phyloP scores from a whole-genome alignment of 2,797 vertebrate species.

The Kryptolebias ocellatus region DNA sequence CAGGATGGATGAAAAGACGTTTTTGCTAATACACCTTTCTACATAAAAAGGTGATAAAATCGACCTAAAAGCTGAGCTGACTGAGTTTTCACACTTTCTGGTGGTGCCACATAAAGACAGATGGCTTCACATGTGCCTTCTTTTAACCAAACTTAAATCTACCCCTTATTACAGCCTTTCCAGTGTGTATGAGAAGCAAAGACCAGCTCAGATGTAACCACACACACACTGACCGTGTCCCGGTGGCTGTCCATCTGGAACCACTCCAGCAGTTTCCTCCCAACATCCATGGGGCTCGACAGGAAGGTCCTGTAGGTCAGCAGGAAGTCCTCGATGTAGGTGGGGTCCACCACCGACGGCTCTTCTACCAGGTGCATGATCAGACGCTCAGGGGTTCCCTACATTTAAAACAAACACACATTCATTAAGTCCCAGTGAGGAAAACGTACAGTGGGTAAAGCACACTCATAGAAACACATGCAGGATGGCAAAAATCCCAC shows the following conservation, averaged over 20 bases:
- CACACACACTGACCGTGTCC: constrained; percentile 86
- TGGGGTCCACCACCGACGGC: constrained; percentile 96
- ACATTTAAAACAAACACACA: constrained; percentile 23
- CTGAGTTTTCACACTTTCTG: neutral
- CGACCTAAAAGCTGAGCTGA: too few species aligned
- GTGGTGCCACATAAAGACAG: neutral
- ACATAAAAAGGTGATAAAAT: too few species aligned
- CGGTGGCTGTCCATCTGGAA: constrained; percentile 90
- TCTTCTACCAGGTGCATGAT: constrained; percentile 98
- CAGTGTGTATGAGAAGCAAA: neutral
- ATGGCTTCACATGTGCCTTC: neutral
- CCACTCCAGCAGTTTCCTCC: constrained; percentile 93
- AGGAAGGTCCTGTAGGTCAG: constrained; percentile 96
- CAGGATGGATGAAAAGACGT: neutral
- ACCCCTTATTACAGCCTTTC: neutral
- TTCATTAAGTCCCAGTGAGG: neutral
- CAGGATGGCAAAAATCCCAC: constrained; percentile 8
- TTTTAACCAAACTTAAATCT: neutral
- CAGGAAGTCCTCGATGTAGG: constrained; percentile 97
- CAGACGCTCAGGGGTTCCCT: constrained; percentile 95
- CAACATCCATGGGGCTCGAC: constrained; percentile 91
- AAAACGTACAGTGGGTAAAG: neutral
- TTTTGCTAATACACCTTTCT: neutral
- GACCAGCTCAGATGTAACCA: neutral
- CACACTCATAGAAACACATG: neutral